Evolutionary conservation across 1,140 invertebrate species (phyloP).

Genomic region (Spodoptera litura): DNA sequence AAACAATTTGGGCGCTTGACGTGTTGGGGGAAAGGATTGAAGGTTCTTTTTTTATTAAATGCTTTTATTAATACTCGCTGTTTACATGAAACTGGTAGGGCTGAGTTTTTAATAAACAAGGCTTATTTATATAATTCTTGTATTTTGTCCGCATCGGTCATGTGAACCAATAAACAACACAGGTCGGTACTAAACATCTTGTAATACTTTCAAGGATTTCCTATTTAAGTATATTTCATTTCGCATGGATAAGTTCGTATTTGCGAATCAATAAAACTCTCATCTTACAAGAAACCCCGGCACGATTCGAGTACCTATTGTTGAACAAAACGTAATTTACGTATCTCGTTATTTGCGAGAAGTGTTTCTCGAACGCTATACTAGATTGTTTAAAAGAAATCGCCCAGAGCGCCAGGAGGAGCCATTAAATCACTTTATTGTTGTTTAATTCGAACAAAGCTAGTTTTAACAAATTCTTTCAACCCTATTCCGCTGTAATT

Average conservation of each 20-base stretch:
- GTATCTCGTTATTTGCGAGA: constrained; percentile 52
- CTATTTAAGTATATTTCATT: constrained; percentile 27
- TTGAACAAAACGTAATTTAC: constrained; percentile 52
- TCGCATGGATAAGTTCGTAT: constrained; percentile 36
- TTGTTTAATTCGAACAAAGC: constrained; percentile 46
- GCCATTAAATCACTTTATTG: constrained; percentile 47
- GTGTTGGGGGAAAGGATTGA: constrained; percentile 38
- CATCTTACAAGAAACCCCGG: constrained; percentile 18
- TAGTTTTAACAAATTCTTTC: constrained; percentile 49
- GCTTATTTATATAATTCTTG: constrained; percentile 4
- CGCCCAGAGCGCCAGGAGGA: constrained; percentile 22
- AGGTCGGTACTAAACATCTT: neutral
- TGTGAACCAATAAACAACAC: constrained; percentile 31
- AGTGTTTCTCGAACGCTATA: constrained; percentile 50
- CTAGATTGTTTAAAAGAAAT: constrained; percentile 50
- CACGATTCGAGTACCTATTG: constrained; percentile 46
- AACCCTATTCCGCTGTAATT: constrained; percentile 35
- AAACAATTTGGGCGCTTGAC: constrained; percentile 48
- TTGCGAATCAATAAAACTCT: constrained; percentile 42
- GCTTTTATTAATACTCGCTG: constrained; percentile 40
- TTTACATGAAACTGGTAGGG: constrained; percentile 21
- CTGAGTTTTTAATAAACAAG: constrained; percentile 25
- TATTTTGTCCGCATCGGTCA: neutral
- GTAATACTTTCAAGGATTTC: constrained; percentile 35
- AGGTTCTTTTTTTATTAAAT: constrained; percentile 44